Conservation (phyloP, 2,113 vertebrate genomes). For the Columba livia region DNA sequence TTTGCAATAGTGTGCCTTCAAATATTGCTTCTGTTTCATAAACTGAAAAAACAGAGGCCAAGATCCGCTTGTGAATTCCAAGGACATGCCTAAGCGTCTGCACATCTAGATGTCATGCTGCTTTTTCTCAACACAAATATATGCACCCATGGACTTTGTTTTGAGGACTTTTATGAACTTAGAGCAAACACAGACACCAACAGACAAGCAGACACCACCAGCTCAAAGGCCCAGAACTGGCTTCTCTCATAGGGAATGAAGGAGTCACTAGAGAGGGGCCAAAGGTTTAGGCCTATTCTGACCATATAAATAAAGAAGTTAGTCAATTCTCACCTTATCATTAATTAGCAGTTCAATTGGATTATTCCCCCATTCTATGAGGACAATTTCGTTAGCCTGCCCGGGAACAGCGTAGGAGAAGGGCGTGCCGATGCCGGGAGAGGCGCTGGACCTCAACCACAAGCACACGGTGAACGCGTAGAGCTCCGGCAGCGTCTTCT, state of each 20-base stretch:
- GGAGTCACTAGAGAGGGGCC: not conserved
- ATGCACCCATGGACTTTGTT: not conserved
- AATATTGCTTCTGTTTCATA: not conserved
- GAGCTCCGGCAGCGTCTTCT: slow-evolving; percentile 95
- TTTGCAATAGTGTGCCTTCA: not conserved
- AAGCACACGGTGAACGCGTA: slow-evolving; percentile 96
- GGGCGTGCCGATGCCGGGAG: slow-evolving; percentile 92
- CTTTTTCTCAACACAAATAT: not conserved
- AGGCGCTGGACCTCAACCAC: slow-evolving; percentile 94
- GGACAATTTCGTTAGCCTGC: slow-evolving; percentile 97
- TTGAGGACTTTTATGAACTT: not conserved
- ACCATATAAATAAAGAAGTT: accelerated
- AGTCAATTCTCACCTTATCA: slow-evolving; percentile 84
- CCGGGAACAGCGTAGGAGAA: slow-evolving; percentile 96
- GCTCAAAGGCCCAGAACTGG: not conserved
- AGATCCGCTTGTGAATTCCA: not conserved
- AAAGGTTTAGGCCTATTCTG: not conserved
- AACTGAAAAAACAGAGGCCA: not conserved
- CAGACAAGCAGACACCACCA: not conserved
- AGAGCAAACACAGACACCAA: not conserved
- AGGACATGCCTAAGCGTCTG: not conserved
- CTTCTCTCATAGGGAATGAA: not conserved
- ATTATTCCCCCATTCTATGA: slow-evolving; percentile 98
- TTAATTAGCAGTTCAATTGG: slow-evolving; percentile 96
- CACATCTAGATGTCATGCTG: not conserved